Evolutionary conservation across 2,113 vertebrate genomes (phyloP), one percentile per base, ranked within the genome.

Genomic region (Dromas ardeola): DNA sequence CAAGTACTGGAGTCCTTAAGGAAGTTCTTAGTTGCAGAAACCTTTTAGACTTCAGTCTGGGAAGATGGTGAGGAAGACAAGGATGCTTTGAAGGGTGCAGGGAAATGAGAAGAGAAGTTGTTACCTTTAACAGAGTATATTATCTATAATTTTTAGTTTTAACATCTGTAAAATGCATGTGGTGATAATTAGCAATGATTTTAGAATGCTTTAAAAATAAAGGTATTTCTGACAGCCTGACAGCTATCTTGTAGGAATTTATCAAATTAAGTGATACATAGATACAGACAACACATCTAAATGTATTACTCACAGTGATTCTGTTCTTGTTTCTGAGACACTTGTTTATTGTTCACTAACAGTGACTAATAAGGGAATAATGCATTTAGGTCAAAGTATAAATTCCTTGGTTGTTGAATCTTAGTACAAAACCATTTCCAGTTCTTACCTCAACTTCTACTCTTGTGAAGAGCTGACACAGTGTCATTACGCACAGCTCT

Each of bases 371-470:
- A 93, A 83, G 5, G 15, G 38, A 82, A 50, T 52, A 49, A 66
- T 19, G 8, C 25, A 52, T 91, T 95, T 65, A 76, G 55, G 74
- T 40, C 66, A 13, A 81, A 71, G 19, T 25, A 76, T 19, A 69
- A 70, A 56, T 42, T 58, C 42, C 29, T 19, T 59, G 13, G 47
- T 34, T 79, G 70, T n/a, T 89, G 42, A 47, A 90, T 62, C 36
- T 63, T 23, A 80, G 36, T 40, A 67, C 3, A 74, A 66, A 80
- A 53, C 3, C 45, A 83, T 74, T 88, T 88, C 22, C 36, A 30
- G 16, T 62, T 90, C 95, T 98, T 98, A 99, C 99, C 99, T 99
- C 99, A 56, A 99, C 98, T 98, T 99, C 99, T 29, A 99, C 98
- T 26, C 98, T 99, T 40, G 99, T 99, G 97, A 98, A 99, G 32